Percentiles rank a stretch among this genome's conserved stretches.
These are phyloP conservation scores for Drosophila cardini DNA, from an alignment of 1,140 invertebrate species.

Conservation along the genomic window DNA sequence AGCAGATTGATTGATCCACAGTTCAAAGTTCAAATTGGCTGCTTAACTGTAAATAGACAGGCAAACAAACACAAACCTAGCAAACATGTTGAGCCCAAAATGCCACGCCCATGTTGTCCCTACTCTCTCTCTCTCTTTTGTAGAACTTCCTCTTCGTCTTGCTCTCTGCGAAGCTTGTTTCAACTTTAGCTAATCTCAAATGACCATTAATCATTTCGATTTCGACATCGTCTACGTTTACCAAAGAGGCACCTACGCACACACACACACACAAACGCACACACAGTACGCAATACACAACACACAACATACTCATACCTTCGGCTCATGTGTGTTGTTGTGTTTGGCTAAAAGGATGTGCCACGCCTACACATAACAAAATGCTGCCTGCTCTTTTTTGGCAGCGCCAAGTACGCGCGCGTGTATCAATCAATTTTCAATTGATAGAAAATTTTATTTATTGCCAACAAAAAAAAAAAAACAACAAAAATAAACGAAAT, in stretches of 20 bases:
- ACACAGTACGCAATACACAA: constrained; percentile 37
- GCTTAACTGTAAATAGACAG: constrained; percentile 81
- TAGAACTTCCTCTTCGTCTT: constrained; percentile 14
- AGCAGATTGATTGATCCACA: constrained; percentile 80
- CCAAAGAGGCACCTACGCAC: constrained; percentile 33
- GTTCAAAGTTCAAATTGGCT: constrained; percentile 81
- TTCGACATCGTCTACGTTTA: constrained; percentile 50
- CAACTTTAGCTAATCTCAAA: constrained; percentile 78
- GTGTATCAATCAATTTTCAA: constrained; percentile 83
- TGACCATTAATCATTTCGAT: constrained; percentile 82
- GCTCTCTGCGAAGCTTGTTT: constrained; percentile 21
- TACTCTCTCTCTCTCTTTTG: not conserved
- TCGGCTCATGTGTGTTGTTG: not conserved
- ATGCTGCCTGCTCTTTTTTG: constrained; percentile 1
- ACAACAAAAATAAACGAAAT: constrained; percentile 26
- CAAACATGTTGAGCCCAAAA: constrained; percentile 53
- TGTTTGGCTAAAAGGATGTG: constrained; percentile 9
- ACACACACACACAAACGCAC: constrained; percentile 43
- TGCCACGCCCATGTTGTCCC: constrained; percentile 20
- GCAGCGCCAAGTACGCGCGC: constrained; percentile 42
- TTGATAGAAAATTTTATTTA: constrained; percentile 80
- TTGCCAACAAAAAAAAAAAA: constrained; percentile 48
- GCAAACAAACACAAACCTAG: constrained; percentile 59
- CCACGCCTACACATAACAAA: constrained; percentile 5
- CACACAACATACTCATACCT: not conserved